phyloP scores from a whole-genome alignment of 2,797 vertebrate species.

The Acanthornis magna region DNA sequence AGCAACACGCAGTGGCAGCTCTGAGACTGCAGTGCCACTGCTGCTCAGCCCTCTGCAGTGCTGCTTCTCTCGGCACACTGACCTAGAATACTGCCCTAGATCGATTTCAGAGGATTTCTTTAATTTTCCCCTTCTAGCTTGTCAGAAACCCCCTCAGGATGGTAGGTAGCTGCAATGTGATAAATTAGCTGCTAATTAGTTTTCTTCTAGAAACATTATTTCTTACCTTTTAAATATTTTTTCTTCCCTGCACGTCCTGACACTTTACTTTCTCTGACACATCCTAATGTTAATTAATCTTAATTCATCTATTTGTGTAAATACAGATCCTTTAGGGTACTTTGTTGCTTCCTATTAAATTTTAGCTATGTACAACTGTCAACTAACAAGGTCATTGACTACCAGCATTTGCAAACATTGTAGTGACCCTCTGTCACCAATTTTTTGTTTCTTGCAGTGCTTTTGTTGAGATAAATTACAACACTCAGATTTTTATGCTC shows the following conservation, averaged over 20 bases:
- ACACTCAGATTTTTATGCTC: not conserved
- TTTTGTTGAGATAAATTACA: not conserved
- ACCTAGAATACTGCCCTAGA: slow-evolving; percentile 56
- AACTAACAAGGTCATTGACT: not conserved
- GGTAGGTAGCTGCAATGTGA: not conserved
- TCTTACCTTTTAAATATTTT: not conserved
- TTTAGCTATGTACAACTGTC: not conserved
- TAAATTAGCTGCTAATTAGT: slow-evolving; percentile 37
- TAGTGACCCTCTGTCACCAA: not conserved
- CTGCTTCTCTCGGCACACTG: not conserved
- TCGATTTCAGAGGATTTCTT: not conserved
- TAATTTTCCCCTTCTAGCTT: not conserved
- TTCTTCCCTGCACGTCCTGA: not conserved
- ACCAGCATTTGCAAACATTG: not conserved
- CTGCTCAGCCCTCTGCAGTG: not conserved
- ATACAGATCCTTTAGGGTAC: not conserved
- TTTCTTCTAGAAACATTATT: slow-evolving; percentile 8
- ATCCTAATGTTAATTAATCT: slow-evolving; percentile 31
- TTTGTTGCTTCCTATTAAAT: not conserved
- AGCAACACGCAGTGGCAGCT: not conserved
- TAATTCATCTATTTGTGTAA: not conserved
- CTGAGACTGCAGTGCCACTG: not conserved
- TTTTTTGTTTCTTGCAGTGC: not conserved
- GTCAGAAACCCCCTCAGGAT: slow-evolving; percentile 20
- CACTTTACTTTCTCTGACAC: not conserved